Evolutionary conservation across 2,113 vertebrate species (phyloP).

Genomic region (Spermophilus dauricus): DNA sequence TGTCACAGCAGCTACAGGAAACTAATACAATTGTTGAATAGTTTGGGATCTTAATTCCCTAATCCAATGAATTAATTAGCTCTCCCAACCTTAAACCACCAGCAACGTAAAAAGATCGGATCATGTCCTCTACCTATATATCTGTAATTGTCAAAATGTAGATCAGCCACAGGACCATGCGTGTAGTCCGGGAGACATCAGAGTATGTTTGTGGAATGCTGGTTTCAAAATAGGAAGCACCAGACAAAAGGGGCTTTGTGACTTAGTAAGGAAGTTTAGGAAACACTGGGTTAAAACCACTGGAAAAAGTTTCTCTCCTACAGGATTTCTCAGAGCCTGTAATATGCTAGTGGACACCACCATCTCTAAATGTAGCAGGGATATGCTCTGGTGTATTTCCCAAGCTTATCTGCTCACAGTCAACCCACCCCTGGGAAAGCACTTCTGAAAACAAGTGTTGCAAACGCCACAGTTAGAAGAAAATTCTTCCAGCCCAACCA

Average conservation of each 20-base stretch:
- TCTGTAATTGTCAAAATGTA: neutral
- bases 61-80: neutral
- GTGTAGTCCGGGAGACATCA: fast-evolving
- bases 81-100: neutral
- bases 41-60: neutral
- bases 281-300: neutral
- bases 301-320: neutral
- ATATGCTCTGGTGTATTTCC: neutral
- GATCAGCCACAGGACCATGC: neutral
- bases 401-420: neutral
- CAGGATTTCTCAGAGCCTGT: constrained; percentile 43
- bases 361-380: neutral
- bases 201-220: neutral
- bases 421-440: neutral
- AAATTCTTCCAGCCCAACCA: neutral
- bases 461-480: neutral
- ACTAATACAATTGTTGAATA: neutral
- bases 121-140: neutral
- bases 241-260: neutral
- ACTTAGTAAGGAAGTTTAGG: neutral
- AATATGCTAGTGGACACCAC: neutral
- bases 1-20: neutral
- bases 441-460: neutral
- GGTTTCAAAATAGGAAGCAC: neutral
- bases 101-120: neutral